These are phyloP conservation scores for Cheumatopsyche charites DNA, from an alignment of 1,140 invertebrate species.

Conservation along the genomic window DNA sequence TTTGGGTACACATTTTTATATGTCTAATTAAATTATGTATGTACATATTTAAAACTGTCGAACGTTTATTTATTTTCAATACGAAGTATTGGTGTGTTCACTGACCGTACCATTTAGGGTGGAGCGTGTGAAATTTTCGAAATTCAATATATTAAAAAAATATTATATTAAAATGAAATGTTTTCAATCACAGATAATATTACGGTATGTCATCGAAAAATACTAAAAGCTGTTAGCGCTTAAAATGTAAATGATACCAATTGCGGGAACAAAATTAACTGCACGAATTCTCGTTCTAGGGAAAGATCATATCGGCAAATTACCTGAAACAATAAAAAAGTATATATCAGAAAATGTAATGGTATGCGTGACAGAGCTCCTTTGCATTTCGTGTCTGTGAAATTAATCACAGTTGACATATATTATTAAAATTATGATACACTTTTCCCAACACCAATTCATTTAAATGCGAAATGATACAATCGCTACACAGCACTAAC, in stretches of 20 bases:
- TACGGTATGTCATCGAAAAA: too few relatives aligned
- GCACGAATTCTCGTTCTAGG: slow-evolving; percentile 1
- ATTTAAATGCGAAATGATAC: background rate
- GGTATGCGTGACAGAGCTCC: slow-evolving; percentile 2
- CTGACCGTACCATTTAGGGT: slow-evolving; percentile 22
- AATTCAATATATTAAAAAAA: slow-evolving; percentile 20
- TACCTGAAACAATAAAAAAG: slow-evolving; percentile 20
- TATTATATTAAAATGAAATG: too few relatives aligned
- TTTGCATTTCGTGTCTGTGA: slow-evolving; percentile 17
- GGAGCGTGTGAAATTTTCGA: slow-evolving; percentile 12
- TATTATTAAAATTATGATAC: slow-evolving; percentile 8
- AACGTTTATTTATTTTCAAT: slow-evolving; percentile 21
- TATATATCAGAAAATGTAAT: background rate
- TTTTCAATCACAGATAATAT: too few relatives aligned
- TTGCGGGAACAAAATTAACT: slow-evolving; percentile 3
- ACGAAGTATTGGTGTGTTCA: slow-evolving; percentile 19
- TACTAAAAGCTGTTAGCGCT: background rate
- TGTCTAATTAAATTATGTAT: too few relatives aligned
- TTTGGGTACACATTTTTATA: too few relatives aligned
- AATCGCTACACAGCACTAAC: too few relatives aligned
- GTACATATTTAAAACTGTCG: background rate
- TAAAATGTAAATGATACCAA: slow-evolving; percentile 16
- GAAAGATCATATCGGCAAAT: background rate
- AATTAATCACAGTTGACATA: slow-evolving; percentile 15
- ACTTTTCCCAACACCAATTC: background rate